Percentiles rank a stretch among this genome's conserved stretches.
Evolutionary conservation across 1,140 invertebrate genomes (phyloP).

Genomic region (Dendroctonus valens): DNA sequence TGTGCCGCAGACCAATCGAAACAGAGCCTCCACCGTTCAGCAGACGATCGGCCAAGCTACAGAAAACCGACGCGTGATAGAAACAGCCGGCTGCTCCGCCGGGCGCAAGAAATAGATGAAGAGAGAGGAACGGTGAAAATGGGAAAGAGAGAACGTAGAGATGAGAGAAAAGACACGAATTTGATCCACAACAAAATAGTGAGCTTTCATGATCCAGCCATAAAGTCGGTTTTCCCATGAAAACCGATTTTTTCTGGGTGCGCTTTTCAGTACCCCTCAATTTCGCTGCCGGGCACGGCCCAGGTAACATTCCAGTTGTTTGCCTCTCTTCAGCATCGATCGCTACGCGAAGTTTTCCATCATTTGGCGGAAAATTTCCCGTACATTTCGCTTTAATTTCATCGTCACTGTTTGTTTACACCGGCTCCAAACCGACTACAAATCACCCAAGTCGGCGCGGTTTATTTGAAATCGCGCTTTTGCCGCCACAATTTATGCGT

Average conservation of each 20-base stretch:
- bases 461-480: too few species aligned
- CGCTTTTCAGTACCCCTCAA: neutral
- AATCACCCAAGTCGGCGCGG: too few species aligned
- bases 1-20: conserved; percentile 39
- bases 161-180: conserved; percentile 51
- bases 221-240: conserved; percentile 48
- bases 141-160: conserved; percentile 50
- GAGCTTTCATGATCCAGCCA: conserved; percentile 50
- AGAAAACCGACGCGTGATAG: conserved; percentile 39
- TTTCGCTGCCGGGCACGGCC: too few species aligned
- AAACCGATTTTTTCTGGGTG: conserved; percentile 22
- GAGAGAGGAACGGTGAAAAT: conserved; percentile 52
- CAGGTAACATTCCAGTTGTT: too few species aligned
- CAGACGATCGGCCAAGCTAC: conserved; percentile 37
- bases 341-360: too few species aligned
- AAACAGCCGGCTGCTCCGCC: conserved; percentile 31
- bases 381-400: too few species aligned
- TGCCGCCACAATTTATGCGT: too few species aligned
- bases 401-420: too few species aligned
- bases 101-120: conserved; percentile 47
- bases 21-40: conserved; percentile 39
- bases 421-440: too few species aligned
- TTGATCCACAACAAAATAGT: conserved; percentile 53
- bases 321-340: too few species aligned
- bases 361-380: too few species aligned